phyloP scores from a whole-genome alignment of 2,888 invertebrate genomes.

The Sarcophaga carnaria region DNA sequence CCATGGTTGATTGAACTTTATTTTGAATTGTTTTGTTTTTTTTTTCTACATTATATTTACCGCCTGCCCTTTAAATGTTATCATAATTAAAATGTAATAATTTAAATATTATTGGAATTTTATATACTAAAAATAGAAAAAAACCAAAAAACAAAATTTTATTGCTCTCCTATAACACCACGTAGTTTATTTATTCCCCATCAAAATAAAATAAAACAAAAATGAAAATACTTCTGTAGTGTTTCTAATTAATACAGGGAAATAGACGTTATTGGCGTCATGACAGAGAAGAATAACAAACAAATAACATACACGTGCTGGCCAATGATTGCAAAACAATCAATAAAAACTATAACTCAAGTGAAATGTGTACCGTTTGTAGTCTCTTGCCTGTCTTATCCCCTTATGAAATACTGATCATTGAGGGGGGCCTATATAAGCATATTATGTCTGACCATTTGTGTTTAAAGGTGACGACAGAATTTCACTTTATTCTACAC shows the following conservation, averaged over 20 bases:
- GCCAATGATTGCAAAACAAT: constrained; percentile 29
- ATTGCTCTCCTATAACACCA: background rate
- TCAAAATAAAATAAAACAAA: background rate
- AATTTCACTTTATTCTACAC: no score
- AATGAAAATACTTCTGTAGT: constrained; percentile 3
- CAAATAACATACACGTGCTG: constrained; percentile 47
- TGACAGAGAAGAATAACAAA: constrained; percentile 4
- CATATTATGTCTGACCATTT: no score
- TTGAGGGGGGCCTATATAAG: no score
- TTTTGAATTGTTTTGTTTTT: no score
- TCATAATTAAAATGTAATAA: no score
- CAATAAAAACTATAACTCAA: constrained; percentile 24
- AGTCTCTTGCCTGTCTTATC: background rate
- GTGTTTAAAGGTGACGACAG: no score
- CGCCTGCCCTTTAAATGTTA: no score
- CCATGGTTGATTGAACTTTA: no score
- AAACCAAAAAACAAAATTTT: constrained; percentile 11
- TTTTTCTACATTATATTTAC: no score
- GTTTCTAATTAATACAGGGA: constrained; percentile 7
- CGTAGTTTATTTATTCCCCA: background rate
- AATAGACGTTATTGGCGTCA: background rate
- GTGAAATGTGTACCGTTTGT: background rate
- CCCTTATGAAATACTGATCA: background rate
- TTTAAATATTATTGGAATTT: background rate
- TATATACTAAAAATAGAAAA: background rate